Conservation (phyloP, 2,797 vertebrate species). For the Esox lucius region DNA sequence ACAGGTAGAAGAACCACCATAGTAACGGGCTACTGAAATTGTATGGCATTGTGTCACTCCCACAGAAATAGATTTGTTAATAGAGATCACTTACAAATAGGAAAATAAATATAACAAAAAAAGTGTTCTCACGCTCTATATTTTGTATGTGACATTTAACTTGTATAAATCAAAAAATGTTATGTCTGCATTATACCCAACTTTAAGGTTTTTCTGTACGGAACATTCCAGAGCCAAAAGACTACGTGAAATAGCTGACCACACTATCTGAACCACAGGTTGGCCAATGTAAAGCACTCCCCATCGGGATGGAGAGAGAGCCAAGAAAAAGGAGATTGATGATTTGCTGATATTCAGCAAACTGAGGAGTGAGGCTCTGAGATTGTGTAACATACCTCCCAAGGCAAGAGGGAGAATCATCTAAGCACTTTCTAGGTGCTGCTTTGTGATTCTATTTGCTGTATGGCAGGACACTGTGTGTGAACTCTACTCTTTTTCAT, state of each 20-base stretch:
- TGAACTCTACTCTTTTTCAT: neutral
- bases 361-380: neutral
- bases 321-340: neutral
- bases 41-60: conserved; percentile 45
- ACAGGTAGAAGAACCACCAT: conserved; percentile 12
- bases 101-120: conserved; percentile 47
- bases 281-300: neutral
- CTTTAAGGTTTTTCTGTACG: neutral
- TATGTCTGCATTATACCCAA: no score
- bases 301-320: neutral
- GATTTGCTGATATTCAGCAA: neutral
- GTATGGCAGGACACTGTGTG: neutral
- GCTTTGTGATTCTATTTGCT: neutral
- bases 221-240: neutral
- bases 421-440: neutral
- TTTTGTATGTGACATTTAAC: neutral
- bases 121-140: neutral
- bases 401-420: neutral
- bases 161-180: neutral
- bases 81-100: conserved; percentile 47
- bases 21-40: conserved; percentile 26
- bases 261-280: neutral
- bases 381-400: neutral
- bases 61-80: conserved; percentile 54
- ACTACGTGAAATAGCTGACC: neutral